Conservation (phyloP, 1,140 invertebrate species). For the Heliconius eleuchia region DNA sequence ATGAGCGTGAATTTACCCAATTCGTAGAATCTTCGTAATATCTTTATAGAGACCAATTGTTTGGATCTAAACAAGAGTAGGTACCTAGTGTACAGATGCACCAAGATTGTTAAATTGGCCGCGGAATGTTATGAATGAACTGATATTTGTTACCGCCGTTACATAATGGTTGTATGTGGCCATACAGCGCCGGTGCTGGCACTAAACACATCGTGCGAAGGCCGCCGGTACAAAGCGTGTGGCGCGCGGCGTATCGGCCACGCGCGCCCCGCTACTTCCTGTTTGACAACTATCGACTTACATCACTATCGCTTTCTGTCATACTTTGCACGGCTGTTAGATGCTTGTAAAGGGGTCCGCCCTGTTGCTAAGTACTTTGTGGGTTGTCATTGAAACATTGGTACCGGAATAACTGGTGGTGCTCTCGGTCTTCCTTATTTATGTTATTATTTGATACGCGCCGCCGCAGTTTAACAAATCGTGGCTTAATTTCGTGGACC, state of each 20-base stretch:
- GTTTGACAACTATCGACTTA: constrained; percentile 80
- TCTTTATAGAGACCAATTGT: constrained; percentile 42
- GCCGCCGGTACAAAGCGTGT: constrained; percentile 71
- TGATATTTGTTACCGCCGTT: constrained; percentile 74
- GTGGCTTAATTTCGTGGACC: constrained; percentile 27
- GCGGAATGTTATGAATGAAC: constrained; percentile 70
- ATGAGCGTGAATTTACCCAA: constrained; percentile 13
- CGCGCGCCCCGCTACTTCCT: constrained; percentile 77
- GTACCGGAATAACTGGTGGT: constrained; percentile 67
- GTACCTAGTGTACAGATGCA: constrained; percentile 44
- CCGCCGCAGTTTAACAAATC: constrained; percentile 34
- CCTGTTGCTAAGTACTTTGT: constrained; percentile 69
- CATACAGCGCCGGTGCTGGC: constrained; percentile 52
- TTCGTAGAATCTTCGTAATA: constrained; percentile 30
- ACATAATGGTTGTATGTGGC: constrained; percentile 71
- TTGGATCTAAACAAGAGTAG: constrained; percentile 44
- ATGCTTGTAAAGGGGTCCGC: constrained; percentile 73
- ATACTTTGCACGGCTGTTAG: constrained; percentile 72
- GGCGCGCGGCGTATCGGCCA: constrained; percentile 70
- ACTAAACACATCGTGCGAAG: constrained; percentile 75
- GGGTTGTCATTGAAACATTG: constrained; percentile 63
- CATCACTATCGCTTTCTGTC: constrained; percentile 80
- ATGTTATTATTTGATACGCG: constrained; percentile 51
- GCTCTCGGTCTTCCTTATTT: constrained; percentile 67
- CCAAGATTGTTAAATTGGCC: constrained; percentile 56